Evolutionary conservation across 2,797 vertebrate species (phyloP).

Genomic region (Streptopelia turtur): DNA sequence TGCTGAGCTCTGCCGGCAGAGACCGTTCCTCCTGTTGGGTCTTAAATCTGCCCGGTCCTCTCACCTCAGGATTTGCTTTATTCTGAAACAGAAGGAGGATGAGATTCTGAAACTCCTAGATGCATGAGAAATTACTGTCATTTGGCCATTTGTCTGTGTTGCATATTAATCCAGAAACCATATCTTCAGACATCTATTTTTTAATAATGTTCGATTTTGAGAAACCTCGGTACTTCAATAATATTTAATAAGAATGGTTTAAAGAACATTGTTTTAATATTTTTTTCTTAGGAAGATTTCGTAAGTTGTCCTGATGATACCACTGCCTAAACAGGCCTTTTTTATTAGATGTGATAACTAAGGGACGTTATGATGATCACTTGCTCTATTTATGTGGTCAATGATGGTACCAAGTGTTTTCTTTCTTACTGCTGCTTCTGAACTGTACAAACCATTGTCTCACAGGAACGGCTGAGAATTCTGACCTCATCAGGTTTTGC

Average conservation of each 20-base stretch:
- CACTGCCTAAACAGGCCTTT: not conserved
- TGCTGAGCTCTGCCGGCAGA: not conserved
- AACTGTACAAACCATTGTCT: not conserved
- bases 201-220: not conserved
- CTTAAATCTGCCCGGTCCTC: not conserved
- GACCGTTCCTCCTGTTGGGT: not conserved
- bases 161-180: not conserved
- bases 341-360: not conserved
- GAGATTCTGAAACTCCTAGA: not conserved
- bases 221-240: not conserved
- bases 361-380: not conserved
- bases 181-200: not conserved
- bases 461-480: accelerated
- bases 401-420: not conserved
- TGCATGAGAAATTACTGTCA: not conserved
- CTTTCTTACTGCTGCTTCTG: not conserved
- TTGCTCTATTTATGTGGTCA: not conserved
- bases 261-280: not conserved
- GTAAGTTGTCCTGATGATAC: not conserved
- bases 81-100: not conserved
- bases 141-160: not conserved
- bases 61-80: not conserved
- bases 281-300: not conserved
- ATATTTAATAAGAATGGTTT: not conserved
- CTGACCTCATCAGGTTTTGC: not conserved